A percentile compares a stretch with the other conserved stretches of the same genome.
phyloP scores from a whole-genome alignment of 2,113 vertebrate species.

The Malaclemys terrapin region DNA sequence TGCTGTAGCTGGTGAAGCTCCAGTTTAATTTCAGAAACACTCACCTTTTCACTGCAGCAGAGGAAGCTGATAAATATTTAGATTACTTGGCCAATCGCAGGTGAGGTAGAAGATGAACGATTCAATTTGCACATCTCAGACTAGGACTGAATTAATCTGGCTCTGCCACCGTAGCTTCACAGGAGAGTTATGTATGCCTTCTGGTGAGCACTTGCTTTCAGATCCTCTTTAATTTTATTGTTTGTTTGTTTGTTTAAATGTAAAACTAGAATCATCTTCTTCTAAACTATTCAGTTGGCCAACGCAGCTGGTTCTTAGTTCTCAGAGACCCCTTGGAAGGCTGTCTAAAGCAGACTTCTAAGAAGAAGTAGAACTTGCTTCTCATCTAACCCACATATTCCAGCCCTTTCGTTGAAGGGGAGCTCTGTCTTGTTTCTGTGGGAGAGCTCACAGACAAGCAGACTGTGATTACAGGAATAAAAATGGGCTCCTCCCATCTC shows the following conservation, averaged over 20 bases:
- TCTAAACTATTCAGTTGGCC: background rate
- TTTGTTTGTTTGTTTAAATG: background rate
- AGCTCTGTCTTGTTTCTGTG: background rate
- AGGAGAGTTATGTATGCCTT: background rate
- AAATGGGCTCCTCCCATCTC: background rate
- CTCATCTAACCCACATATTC: background rate
- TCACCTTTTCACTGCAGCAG: background rate
- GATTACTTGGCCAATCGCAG: background rate
- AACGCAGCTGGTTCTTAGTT: background rate
- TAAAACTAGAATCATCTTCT: background rate
- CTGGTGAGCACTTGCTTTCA: background rate
- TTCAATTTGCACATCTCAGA: background rate
- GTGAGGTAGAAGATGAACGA: background rate
- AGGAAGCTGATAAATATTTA: background rate
- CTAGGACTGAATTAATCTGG: background rate
- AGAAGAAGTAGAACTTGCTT: background rate
- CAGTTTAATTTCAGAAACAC: background rate
- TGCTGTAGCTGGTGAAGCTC: background rate
- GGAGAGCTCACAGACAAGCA: background rate
- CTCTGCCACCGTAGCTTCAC: background rate
- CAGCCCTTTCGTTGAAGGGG: background rate
- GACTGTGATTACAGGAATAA: background rate
- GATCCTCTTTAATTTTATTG: background rate
- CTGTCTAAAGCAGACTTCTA: background rate
- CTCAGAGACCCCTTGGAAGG: background rate